Base-by-base conservation (phyloP, 2,113 vertebrate genomes). In the Noctilio leporinus region DNA sequence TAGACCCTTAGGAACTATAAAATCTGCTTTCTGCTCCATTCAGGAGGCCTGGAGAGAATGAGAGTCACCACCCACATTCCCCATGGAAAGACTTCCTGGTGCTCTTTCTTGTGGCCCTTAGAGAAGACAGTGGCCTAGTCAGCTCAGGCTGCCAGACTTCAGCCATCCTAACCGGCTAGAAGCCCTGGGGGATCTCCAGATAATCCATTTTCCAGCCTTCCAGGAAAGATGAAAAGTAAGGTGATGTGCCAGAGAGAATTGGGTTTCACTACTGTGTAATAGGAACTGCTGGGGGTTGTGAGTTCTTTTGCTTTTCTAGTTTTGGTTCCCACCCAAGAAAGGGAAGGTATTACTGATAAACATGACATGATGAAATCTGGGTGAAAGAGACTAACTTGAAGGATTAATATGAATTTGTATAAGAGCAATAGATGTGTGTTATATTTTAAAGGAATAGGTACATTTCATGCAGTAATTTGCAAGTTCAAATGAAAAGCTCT, bases 401-500 rank as follows among this genome's bases (percentile, higher is more conserved):
- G 69, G 91, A 83, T 70, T 57, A 7, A 53, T 69, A 76, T 70
- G 26, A 96, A 19, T 72, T 59, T 90, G 33, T 59, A 8, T 76
- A 93, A 73, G 17, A 94, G 51, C 7, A 55, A 17, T 69, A 67
- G 55, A 30, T 24, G 6, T 12, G 1, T 28, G 11, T 67, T 81
- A 73, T 69, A 11, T 45, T 65, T 76, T 73, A 92, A 96, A 86
- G 65, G 30, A 45, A 53, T 22, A 93, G 85, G 47, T 69, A 83
- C 90, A 83, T 92, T 67, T 75, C 24, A 40, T 55, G 19, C 16
- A 88, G 43, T 20, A 53, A 10, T 96, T 94, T 96, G 77, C 65
- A 88, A 85, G 53, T 78, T 93, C 55, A 87, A 64, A 88, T 90
- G 90, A 77, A 81, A 95, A 96, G 73, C 49, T 82, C 5, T 69